Conservation (phyloP, 2,113 vertebrate species). For the Acrocephalus arundinaceus region DNA sequence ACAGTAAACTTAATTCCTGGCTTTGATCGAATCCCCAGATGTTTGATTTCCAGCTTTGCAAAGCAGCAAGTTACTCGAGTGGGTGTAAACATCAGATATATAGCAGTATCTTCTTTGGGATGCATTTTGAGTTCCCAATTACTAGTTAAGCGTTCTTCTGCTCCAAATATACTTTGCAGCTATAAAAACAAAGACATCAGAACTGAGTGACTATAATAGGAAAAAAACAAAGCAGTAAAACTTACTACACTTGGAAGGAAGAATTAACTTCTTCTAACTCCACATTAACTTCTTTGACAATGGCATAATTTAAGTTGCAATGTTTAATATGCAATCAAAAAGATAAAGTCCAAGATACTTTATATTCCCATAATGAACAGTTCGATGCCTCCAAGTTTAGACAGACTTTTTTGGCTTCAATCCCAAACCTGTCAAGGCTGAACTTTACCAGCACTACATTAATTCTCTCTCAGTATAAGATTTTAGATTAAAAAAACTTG, state of each 20-base stretch:
- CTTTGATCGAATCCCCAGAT: slow-evolving; percentile 81
- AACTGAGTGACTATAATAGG: background rate
- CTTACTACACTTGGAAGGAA: background rate
- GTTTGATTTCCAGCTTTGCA: slow-evolving; percentile 96
- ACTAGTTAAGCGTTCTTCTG: slow-evolving; percentile 84
- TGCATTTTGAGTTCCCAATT: slow-evolving; percentile 87
- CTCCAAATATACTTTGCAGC: slow-evolving; percentile 91
- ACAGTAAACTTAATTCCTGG: slow-evolving; percentile 95
- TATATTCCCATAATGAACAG: background rate
- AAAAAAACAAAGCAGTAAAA: background rate
- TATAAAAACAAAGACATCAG: slow-evolving; percentile 53
- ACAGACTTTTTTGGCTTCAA: background rate
- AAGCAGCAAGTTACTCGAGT: slow-evolving; percentile 90
- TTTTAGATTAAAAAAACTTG: background rate
- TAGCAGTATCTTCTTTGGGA: slow-evolving; percentile 84
- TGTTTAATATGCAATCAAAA: background rate
- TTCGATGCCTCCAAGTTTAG: background rate
- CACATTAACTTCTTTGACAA: background rate
- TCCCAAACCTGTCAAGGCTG: background rate
- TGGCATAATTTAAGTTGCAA: background rate
- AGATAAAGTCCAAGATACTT: background rate
- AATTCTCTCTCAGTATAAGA: background rate
- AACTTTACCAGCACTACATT: background rate
- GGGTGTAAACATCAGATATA: slow-evolving; percentile 90
- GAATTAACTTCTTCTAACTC: background rate